Evolutionary conservation across 2,797 vertebrate genomes (phyloP).

Genomic region (Scomberomorus guttatus): DNA sequence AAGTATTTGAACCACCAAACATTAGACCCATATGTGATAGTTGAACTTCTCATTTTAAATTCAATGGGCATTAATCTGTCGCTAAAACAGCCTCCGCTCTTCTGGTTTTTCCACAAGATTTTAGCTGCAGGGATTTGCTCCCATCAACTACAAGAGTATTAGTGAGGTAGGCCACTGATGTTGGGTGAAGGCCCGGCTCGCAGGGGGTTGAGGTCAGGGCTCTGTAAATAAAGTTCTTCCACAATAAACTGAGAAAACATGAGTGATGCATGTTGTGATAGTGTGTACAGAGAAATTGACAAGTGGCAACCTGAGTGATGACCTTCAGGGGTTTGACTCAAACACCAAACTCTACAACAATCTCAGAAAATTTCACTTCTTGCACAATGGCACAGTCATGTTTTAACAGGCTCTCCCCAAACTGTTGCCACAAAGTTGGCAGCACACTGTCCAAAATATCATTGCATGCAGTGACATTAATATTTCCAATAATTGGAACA

Average conservation of each 20-base stretch:
- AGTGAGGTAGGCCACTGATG: too few species aligned
- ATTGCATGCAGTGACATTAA: background rate
- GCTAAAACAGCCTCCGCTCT: background rate
- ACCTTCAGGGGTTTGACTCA: slow-evolving; percentile 64
- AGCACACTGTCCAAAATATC: background rate
- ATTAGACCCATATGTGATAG: too few species aligned
- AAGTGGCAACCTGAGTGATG: slow-evolving; percentile 47
- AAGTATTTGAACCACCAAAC: too few species aligned
- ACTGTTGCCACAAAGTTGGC: background rate
- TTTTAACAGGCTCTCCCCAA: background rate
- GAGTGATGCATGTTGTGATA: slow-evolving; percentile 50
- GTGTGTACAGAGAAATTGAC: slow-evolving; percentile 47
- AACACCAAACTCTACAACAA: slow-evolving; percentile 27
- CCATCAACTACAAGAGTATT: background rate
- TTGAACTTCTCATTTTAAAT: background rate
- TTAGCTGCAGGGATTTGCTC: background rate
- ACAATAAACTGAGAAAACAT: too few species aligned
- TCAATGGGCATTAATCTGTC: background rate
- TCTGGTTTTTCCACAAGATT: background rate
- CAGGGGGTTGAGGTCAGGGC: background rate
- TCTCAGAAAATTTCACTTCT: too few species aligned
- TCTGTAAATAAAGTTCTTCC: background rate
- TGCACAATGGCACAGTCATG: background rate
- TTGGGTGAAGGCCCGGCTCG: background rate
- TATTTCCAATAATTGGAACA: background rate